These are phyloP conservation scores for Drosophila navojoa DNA, from an alignment of 1,140 invertebrate genomes.

Conservation along the genomic window DNA sequence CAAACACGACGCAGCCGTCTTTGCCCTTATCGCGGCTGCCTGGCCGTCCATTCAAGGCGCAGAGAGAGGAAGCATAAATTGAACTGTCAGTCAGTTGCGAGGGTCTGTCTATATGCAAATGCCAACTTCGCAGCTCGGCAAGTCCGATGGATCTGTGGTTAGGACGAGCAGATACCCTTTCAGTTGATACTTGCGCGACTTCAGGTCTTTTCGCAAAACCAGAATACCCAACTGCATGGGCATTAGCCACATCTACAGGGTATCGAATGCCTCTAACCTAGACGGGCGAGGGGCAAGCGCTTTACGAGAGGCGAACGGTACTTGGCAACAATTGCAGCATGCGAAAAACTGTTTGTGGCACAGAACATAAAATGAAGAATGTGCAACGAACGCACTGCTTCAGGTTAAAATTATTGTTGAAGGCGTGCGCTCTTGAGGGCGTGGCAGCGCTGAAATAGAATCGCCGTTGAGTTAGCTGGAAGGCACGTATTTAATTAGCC, in stretches of 20 bases:
- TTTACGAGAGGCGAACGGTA: slow-evolving; percentile 65
- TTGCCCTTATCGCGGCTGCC: slow-evolving; percentile 37
- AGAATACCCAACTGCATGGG: neutral
- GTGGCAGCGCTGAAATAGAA: neutral
- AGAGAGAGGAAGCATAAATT: slow-evolving; percentile 80
- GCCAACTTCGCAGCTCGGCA: slow-evolving; percentile 8
- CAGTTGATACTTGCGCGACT: too few species aligned
- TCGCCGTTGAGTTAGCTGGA: neutral
- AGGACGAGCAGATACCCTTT: slow-evolving; percentile 4
- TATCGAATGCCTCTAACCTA: neutral
- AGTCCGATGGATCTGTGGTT: neutral
- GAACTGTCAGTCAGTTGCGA: slow-evolving; percentile 73
- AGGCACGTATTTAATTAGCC: slow-evolving; percentile 13
- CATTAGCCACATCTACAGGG: neutral
- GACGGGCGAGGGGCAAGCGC: slow-evolving; percentile 2
- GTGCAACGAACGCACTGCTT: slow-evolving; percentile 19
- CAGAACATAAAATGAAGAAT: slow-evolving; percentile 55
- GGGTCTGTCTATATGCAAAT: slow-evolving; percentile 45
- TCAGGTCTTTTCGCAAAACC: too few species aligned
- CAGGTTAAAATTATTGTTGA: slow-evolving; percentile 68
- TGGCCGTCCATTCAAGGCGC: slow-evolving; percentile 60
- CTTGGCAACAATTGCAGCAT: slow-evolving; percentile 78
- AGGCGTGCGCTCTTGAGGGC: slow-evolving; percentile 7
- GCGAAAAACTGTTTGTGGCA: slow-evolving; percentile 72
- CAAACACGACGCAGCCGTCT: slow-evolving; percentile 73